Evolutionary conservation across 2,113 vertebrate species (phyloP), one percentile per base, ranked within the genome.

Genomic region (Tragelaphus imberbis): DNA sequence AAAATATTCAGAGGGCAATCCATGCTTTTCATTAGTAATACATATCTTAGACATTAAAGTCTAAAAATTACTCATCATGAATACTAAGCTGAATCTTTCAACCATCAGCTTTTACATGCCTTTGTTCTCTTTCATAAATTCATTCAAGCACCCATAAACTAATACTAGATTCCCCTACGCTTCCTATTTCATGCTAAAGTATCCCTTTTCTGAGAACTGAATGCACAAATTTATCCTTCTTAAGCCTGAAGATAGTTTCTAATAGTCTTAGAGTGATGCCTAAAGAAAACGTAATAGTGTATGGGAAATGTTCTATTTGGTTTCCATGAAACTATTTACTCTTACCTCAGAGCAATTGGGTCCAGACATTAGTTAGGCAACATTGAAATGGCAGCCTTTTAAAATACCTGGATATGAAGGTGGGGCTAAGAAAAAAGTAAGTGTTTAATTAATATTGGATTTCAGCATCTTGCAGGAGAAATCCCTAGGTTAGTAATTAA

Each of bases 31-130:
- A 0, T 44, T 36, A 49, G 2, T 47, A 61, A 27, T 2, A 6
- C 0, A 19, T 1, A 36, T 4, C 0, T 10, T 8, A 40, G 23
- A 0, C 10, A 53, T 33, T 61, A 19, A 33, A 12, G 11, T 61
- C 40, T 51, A n/a, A 36, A 40, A 59, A 68, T 8, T 47, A 11
- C 79, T 44, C 7, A 27, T 5, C 28, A 28, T 58, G 17, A 51
- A 27, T 33, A 61, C 12, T 44, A 55, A n/a, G 9, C n/a, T 30
- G 5, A 6, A 2, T 56, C 33, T 77, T 75, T 53, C 47, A 92
- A 40, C 1, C 1, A 25, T 44, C 17, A 49, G 23, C n/a, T 49
- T 23, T 58, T 19, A 33, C 8, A 5, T 19, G 0, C 17, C 0
- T 1, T 6, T 81, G 85, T 82, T 36, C 4, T 65, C 27, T 88